Evolutionary conservation across 2,113 vertebrate species (phyloP).

Genomic region (Lagenorhynchus albirostris): DNA sequence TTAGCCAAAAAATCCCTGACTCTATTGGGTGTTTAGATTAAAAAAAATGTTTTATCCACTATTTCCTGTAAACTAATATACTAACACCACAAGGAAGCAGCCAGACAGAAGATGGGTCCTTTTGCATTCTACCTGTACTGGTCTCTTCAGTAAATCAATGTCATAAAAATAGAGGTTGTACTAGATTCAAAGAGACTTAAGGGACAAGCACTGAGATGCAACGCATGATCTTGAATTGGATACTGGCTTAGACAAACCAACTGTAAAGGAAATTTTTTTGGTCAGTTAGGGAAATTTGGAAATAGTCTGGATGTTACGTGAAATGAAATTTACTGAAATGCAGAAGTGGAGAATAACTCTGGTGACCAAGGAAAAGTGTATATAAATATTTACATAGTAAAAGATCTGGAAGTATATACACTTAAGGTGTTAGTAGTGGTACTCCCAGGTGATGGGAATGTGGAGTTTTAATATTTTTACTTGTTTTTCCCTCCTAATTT

Average conservation of each 20-base stretch:
- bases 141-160: neutral
- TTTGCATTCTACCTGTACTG: neutral
- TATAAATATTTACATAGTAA: neutral
- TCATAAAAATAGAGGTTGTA: neutral
- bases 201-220: neutral
- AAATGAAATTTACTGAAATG: slow-evolving; percentile 24
- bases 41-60: neutral
- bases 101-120: neutral
- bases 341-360: neutral
- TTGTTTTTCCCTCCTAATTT: neutral
- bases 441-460: neutral
- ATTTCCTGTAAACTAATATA: neutral
- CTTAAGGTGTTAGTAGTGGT: neutral
- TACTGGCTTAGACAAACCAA: neutral
- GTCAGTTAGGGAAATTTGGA: neutral
- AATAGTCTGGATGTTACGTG: neutral
- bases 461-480: neutral
- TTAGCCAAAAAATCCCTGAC: neutral
- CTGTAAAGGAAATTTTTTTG: neutral
- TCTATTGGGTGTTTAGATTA: neutral
- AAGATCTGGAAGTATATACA: neutral
- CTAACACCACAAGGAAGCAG: neutral
- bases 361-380: neutral
- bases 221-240: neutral
- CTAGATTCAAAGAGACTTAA: neutral